phyloP scores from a whole-genome alignment of 2,888 invertebrate species.

The Mythimna albipuncta region DNA sequence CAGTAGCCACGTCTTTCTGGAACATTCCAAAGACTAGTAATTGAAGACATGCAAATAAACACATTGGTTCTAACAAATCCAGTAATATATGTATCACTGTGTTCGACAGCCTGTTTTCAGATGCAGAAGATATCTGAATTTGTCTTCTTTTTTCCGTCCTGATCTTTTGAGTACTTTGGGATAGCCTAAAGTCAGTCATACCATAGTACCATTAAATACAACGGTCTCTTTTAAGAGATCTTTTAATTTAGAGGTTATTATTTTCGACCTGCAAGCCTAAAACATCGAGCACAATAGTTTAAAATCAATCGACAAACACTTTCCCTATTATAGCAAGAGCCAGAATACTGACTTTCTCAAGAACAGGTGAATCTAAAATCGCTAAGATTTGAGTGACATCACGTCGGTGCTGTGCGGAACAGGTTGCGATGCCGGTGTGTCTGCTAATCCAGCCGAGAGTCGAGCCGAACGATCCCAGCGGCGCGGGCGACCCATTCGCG shows the following conservation, averaged over 20 bases:
- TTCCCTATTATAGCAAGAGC: too few species aligned
- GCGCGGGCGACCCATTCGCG: slow-evolving; percentile 9
- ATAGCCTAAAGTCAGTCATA: too few species aligned
- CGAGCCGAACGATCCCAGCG: neutral
- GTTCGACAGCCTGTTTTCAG: neutral
- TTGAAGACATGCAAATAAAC: neutral
- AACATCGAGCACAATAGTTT: neutral
- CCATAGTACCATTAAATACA: neutral
- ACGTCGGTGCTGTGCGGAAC: slow-evolving; percentile 4
- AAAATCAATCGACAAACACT: too few species aligned
- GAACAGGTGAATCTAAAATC: neutral
- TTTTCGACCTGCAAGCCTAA: neutral
- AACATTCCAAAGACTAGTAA: neutral
- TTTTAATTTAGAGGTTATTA: neutral
- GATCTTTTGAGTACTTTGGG: neutral
- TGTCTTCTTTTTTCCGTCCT: neutral
- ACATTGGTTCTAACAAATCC: neutral
- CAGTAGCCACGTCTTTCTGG: neutral
- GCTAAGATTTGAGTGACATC: neutral
- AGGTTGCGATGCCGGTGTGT: slow-evolving; percentile 39
- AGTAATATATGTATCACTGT: neutral
- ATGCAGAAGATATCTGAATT: neutral
- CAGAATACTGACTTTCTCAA: neutral
- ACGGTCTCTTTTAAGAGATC: neutral
- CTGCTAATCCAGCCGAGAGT: slow-evolving; percentile 37